phyloP scores from a whole-genome alignment of 2,113 vertebrate genomes.

The Zosterops lateralis region DNA sequence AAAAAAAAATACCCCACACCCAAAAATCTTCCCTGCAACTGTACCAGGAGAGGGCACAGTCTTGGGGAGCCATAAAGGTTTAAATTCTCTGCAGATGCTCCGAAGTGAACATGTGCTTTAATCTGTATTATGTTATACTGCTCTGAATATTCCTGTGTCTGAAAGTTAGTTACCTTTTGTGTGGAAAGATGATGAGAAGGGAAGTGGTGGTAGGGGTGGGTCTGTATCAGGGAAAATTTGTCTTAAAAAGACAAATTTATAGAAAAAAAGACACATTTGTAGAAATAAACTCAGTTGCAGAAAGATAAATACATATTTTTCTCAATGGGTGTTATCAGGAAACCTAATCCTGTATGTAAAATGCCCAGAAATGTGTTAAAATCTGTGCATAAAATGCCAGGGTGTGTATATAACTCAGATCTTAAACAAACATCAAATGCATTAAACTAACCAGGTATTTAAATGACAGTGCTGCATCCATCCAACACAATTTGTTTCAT shows the following conservation, averaged over 20 bases:
- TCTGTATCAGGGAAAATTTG: neutral
- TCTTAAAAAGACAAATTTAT: neutral
- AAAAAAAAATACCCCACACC: too few species aligned
- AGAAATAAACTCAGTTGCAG: neutral
- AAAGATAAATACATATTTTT: neutral
- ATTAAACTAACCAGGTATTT: neutral
- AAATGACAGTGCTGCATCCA: neutral
- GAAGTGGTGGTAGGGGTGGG: accelerated
- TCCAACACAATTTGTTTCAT: neutral
- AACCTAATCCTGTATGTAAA: neutral
- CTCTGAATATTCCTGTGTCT: neutral
- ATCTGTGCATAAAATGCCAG: neutral
- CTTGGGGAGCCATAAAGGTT: neutral
- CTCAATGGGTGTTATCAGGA: neutral
- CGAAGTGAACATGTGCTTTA: neutral
- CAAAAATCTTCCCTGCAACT: neutral
- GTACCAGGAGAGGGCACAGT: neutral
- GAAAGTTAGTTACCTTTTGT: neutral
- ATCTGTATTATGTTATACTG: neutral
- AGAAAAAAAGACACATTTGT: neutral
- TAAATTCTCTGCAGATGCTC: neutral
- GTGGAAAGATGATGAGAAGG: neutral
- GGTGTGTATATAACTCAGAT: neutral
- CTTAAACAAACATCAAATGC: neutral
- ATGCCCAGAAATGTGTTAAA: neutral